Evolutionary conservation across 2,113 vertebrate species (phyloP), one percentile per base, ranked within the genome.

Genomic region (Indicator indicator): DNA sequence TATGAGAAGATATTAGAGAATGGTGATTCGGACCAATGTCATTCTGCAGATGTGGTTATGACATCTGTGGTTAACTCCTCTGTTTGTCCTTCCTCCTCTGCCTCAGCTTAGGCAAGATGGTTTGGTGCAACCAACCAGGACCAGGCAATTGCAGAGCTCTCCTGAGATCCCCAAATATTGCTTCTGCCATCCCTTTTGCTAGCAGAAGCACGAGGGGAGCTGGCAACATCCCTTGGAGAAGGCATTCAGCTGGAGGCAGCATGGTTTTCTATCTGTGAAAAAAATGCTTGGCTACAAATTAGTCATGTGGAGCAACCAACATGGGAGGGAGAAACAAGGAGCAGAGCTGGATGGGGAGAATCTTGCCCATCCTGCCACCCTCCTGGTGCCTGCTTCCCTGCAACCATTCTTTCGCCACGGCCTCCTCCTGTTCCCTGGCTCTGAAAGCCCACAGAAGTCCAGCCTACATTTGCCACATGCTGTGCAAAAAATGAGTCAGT

Each of bases 301-400:
- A 27, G 26, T 32, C 55, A 7, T 0, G 4, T 36, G 33, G 19
- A 77, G 10, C 0, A 0, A 19, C 50, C 86, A 42, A 73, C 65
- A 26, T 1, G 5, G 42, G 42, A 30, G 0, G 0, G 26, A 40
- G n/a, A 40, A 54, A n/a, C 0, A 1, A 70, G 64, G 44, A 16
- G 32, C 24, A 33, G 36, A 88, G 58, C 44, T 32, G 36, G 12
- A 55, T 15, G 36, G 30, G 23, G 20, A 0, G 0, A 68, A 38
- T 26, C 56, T 81, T 40, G 12, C 27, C 73, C 5, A 1, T 20
- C 8, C 10, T 0, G 0, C 28, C 4, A 1, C 64, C 52, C 68
- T 70, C 68, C 87, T 5, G 7, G 32, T 74, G 62, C 56, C 58
- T 77, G 26, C 36, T 85, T 72, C 67, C 59, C 69, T 50, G 44